Conservation (phyloP, 2,113 vertebrate species). For the Bambusicola thoracicus region DNA sequence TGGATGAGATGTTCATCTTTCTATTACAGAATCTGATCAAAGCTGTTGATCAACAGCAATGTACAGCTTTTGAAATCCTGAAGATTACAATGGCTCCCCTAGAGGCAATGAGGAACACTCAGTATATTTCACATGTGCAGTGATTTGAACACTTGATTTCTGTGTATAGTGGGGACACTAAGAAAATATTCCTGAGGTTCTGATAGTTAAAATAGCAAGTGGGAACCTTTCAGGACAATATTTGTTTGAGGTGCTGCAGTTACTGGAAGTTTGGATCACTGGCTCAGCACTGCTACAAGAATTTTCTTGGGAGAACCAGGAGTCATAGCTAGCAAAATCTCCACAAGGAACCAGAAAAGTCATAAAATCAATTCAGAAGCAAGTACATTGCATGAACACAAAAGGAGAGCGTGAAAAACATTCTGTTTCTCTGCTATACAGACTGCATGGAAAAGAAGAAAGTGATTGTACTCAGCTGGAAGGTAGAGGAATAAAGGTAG, state of each 20-base stretch:
- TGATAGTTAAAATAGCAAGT: neutral
- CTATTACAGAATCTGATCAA: neutral
- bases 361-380: neutral
- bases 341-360: neutral
- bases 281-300: neutral
- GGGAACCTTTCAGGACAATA: neutral
- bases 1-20: neutral
- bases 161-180: neutral
- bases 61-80: neutral
- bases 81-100: neutral
- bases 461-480: neutral
- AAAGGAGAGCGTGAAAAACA: neutral
- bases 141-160: neutral
- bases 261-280: neutral
- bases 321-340: neutral
- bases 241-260: neutral
- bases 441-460: neutral
- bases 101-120: neutral
- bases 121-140: rapidly evolving
- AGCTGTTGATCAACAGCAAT: neutral
- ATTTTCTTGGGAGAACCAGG: neutral
- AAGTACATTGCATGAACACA: neutral
- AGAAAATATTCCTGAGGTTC: neutral
- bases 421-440: neutral
- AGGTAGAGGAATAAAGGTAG: neutral